Base-by-base conservation (phyloP, 2,888 invertebrate genomes). In the Clostera curtula region DNA sequence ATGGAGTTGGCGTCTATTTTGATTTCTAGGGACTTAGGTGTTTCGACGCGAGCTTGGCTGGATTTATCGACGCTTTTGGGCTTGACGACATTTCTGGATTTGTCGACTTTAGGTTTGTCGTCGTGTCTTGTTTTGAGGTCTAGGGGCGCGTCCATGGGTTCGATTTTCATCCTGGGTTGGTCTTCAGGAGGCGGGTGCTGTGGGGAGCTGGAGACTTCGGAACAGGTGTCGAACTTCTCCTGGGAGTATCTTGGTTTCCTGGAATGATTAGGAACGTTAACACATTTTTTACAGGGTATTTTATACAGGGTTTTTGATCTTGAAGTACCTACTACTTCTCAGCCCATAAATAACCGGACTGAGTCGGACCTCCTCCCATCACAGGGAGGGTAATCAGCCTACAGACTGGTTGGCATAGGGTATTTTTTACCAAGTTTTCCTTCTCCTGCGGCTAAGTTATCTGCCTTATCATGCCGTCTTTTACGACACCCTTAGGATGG, bases 221-320 rank as follows among this genome's bases (percentile, higher is more conserved):
- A 82, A 45, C 64, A 68, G 0, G 77, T 75, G 18, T 82, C 82
- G 56, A 77, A 80, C 36, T 74, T 80, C 49, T 82, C 82, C 49
- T 77, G 76, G 0, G 79, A 75, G 42, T 69, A 69, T 28, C 82
- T 54, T 2, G 79, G 75, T 56, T 82, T 82, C 31, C 82, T 83
- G 64, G 1, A 56, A 57, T n/a, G n/a, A n/a, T n/a, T n/a, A n/a
- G n/a, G n/a, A n/a, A n/a, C n/a, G n/a, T n/a, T n/a, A n/a, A n/a
- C n/a, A n/a, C n/a, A n/a, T n/a, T n/a, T n/a, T n/a, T n/a, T n/a
- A n/a, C n/a, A n/a, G n/a, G n/a, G n/a, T n/a, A n/a, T n/a, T n/a
- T n/a, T n/a, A n/a, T n/a, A n/a, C n/a, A n/a, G n/a, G n/a, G n/a
- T n/a, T n/a, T n/a, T n/a, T n/a, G n/a, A n/a, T n/a, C n/a, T n/a